Percentiles rank a stretch among this genome's conserved stretches.
Conservation (phyloP, 2,888 invertebrate genomes). For the Aproaerema taeniolella region DNA sequence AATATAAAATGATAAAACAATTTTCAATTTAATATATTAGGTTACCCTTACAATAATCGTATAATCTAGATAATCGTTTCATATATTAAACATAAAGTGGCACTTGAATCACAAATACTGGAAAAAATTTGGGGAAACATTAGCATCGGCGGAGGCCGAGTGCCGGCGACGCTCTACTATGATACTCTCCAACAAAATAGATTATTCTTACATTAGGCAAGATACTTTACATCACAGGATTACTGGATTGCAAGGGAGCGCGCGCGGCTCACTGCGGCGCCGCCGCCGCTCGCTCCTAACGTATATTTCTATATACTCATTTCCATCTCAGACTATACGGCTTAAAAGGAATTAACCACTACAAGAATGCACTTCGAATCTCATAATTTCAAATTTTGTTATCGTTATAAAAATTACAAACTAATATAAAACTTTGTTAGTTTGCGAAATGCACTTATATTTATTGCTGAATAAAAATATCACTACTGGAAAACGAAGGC, state of each 20-base stretch:
- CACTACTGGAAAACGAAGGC: conserved; percentile 75
- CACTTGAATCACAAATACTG: conserved; percentile 88
- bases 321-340: conserved; percentile 71
- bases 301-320: conserved; percentile 38
- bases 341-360: conserved; percentile 72
- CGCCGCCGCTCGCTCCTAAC: conserved; percentile 27
- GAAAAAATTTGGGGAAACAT: conserved; percentile 81
- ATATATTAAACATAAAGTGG: conserved; percentile 85
- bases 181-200: conserved; percentile 62
- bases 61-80: conserved; percentile 79
- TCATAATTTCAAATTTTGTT: conserved; percentile 70
- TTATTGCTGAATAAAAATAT: conserved; percentile 77
- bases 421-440: conserved; percentile 63
- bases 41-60: conserved; percentile 78
- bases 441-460: conserved; percentile 69
- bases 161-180: conserved; percentile 49
- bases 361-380: conserved; percentile 76
- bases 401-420: conserved; percentile 65
- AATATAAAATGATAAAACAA: conserved; percentile 79
- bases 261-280: conserved; percentile 25
- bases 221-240: conserved; percentile 69
- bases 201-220: conserved; percentile 72
- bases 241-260: conserved; percentile 42
- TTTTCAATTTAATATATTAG: conserved; percentile 77
- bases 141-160: conserved; percentile 58